phyloP scores from a whole-genome alignment of 1,140 invertebrate species.

The Drosophila sucinea region DNA sequence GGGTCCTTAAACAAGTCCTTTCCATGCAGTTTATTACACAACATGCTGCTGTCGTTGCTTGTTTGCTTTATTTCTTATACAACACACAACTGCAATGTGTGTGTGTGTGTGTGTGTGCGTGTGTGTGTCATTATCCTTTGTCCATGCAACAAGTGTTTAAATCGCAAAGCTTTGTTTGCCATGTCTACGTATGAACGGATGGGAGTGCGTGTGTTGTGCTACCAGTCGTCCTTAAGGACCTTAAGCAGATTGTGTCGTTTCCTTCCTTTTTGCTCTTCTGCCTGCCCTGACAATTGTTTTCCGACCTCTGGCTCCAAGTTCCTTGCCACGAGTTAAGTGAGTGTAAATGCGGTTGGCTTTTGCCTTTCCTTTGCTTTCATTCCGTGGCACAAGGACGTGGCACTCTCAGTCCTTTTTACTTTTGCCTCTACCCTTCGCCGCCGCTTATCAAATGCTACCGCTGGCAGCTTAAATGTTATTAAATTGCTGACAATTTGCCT shows the following conservation, averaged over 20 bases:
- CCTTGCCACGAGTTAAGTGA: slow-evolving; percentile 70
- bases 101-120: slow-evolving; percentile 23
- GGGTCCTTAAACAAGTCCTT: slow-evolving; percentile 36
- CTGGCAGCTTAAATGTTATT: slow-evolving; percentile 74
- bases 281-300: slow-evolving; percentile 67
- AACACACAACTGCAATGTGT: slow-evolving; percentile 9
- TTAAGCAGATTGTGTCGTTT: slow-evolving; percentile 73
- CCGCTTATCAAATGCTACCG: slow-evolving; percentile 52
- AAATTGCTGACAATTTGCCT: slow-evolving; percentile 75
- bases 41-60: slow-evolving; percentile 22
- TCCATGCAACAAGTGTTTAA: slow-evolving; percentile 75
- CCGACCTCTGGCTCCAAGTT: slow-evolving; percentile 45
- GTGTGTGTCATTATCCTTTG: slow-evolving; percentile 70
- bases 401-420: slow-evolving; percentile 4
- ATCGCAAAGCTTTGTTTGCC: slow-evolving; percentile 70
- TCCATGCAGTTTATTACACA: slow-evolving; percentile 63
- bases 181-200: slow-evolving; percentile 1
- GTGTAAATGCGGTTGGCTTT: slow-evolving; percentile 71
- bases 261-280: slow-evolving; percentile 21
- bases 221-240: slow-evolving; percentile 59
- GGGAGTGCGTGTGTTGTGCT: slow-evolving; percentile 6
- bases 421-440: background rate
- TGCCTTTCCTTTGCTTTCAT: background rate
- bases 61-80: slow-evolving; percentile 72
- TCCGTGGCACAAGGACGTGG: slow-evolving; percentile 32